Evolutionary conservation across 2,113 vertebrate species (phyloP).

Genomic region (Bubo blakistoni): DNA sequence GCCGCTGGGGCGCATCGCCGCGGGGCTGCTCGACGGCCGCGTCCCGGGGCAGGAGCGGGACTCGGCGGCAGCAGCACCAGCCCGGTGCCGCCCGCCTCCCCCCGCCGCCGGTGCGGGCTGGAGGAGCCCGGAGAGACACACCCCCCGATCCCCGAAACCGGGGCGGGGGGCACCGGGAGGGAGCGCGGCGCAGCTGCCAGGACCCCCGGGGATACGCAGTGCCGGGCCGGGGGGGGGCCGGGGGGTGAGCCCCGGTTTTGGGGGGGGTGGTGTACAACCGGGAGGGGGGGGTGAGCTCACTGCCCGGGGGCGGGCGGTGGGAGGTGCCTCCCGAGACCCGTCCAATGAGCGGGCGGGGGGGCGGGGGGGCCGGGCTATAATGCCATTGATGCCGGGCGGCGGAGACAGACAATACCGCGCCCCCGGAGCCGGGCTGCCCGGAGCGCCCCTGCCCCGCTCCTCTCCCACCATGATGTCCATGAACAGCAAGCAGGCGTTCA

Average conservation of each 20-base stretch:
- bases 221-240: not conserved
- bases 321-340: not conserved
- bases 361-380: constrained; percentile 42
- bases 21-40: not conserved
- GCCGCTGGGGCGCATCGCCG: too few relatives aligned
- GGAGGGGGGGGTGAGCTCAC: not conserved
- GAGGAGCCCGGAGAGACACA: not conserved
- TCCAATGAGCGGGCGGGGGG: constrained; percentile 21
- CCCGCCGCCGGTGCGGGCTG: not conserved
- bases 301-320: not conserved
- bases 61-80: not conserved
- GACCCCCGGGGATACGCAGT: not conserved
- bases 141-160: not conserved
- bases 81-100: not conserved
- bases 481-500: constrained; percentile 93
- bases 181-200: not conserved
- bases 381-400: constrained; percentile 46
- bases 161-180: too few relatives aligned
- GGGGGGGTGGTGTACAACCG: too few relatives aligned
- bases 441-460: not conserved
- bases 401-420: constrained; percentile 64
- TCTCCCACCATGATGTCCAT: constrained; percentile 87
- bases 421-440: constrained; percentile 58
- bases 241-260: not conserved
- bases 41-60: not conserved